Base-by-base conservation (phyloP, 1,140 invertebrate genomes). In the Lasioglossum albipes region DNA sequence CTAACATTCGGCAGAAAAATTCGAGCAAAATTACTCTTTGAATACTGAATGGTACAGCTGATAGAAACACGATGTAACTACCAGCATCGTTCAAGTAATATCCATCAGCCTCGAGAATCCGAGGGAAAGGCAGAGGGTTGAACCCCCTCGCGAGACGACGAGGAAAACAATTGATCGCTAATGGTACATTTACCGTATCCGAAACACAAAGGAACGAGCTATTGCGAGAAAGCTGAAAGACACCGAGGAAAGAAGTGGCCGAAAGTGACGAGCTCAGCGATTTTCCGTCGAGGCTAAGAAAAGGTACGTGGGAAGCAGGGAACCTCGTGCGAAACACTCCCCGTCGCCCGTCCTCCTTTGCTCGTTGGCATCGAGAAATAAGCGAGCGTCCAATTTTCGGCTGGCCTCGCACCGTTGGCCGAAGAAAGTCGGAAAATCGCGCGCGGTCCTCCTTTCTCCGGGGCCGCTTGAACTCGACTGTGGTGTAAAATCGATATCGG, bases 401-500 rank as follows among this genome's bases (percentile, higher is more conserved):
- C 20, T 49, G 45, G 27, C 66, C 42, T 36, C 22, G 52, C 52
- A 18, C 16, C 16, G 66, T 27, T 9, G 45, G 9, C 20, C 20
- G 20, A 49, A 42, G 66, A 52, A 52, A 45, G 66, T 52, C 66
- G 45, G 66, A 7, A 68, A 52, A 52, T 45, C 41, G 66, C 41
- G 45, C 20, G n/a, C n/a, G n/a, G 45, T 20, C 22, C 31, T 54
- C 22, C 27, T 18, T 68, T 52, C 66, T 45, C 42, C 42, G 18
- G 52, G 42, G 12, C 45, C 41, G 41, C 41, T 42, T 3, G 41
- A 13, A 27, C 18, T 18, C 65, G 16, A 42, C 41, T 13, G 27
- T 6, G 49, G 65, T 65, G 61, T 36, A 79, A 72, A 81, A 81
- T 81, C 79, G 79, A 81, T 81, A 81, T 81, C 72, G 72, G 66